These are phyloP conservation scores for Drosophila suboccidentalis DNA, from an alignment of 2,888 invertebrate species.

Conservation along the genomic window DNA sequence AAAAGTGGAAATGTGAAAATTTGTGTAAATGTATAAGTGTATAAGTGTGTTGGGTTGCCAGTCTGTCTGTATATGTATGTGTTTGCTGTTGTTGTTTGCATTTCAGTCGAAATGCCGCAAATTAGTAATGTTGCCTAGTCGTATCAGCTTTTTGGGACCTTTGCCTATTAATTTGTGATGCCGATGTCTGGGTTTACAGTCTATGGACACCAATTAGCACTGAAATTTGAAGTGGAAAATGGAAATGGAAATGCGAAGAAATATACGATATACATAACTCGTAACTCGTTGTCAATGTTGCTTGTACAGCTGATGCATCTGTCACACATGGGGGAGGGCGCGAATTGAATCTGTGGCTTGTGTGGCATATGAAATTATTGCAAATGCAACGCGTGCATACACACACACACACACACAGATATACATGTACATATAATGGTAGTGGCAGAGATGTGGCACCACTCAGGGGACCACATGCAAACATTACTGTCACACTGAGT, in stretches of 20 bases:
- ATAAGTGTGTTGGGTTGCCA: conserved; percentile 6
- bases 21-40: conserved; percentile 33
- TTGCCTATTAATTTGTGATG: conserved; percentile 57
- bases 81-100: conserved; percentile 39
- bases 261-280: conserved; percentile 9
- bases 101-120: conserved; percentile 57
- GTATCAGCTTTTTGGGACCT: conserved; percentile 34
- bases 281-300: conserved; percentile 6
- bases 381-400: conserved; percentile 22
- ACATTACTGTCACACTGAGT: conserved; percentile 49
- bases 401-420: neutral
- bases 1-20: conserved; percentile 49
- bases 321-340: conserved; percentile 3
- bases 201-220: conserved; percentile 70
- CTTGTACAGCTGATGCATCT: neutral
- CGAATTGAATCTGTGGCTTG: conserved; percentile 42
- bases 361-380: conserved; percentile 46
- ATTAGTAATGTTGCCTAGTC: conserved; percentile 56
- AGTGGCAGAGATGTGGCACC: conserved; percentile 20
- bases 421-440: neutral
- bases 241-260: conserved; percentile 23
- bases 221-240: conserved; percentile 34
- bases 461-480: conserved; percentile 27
- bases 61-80: conserved; percentile 14
- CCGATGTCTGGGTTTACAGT: conserved; percentile 45